Conservation (phyloP, 2,888 invertebrate genomes). For the Leucophora obtusa region DNA sequence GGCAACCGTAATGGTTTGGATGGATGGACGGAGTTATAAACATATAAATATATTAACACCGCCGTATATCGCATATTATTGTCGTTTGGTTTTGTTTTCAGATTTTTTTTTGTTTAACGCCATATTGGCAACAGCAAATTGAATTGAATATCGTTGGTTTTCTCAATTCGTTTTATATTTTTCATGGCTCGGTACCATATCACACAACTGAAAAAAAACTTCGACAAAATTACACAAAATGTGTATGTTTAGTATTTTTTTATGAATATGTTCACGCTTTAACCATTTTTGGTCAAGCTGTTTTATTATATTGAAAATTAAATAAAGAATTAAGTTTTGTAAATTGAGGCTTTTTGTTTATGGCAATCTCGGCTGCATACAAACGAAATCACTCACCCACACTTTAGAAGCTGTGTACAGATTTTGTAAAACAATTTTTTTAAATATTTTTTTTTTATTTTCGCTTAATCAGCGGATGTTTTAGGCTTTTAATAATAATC, state of each 20-base stretch:
- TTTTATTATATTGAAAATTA: constrained; percentile 12
- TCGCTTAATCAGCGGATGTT: constrained; percentile 39
- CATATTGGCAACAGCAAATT: constrained; percentile 57
- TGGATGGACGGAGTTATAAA: constrained; percentile 46
- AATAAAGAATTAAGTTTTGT: background rate
- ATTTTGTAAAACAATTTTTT: background rate
- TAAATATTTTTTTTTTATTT: background rate
- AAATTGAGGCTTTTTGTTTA: constrained; percentile 20
- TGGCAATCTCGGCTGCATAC: constrained; percentile 26
- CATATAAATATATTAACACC: constrained; percentile 59
- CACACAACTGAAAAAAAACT: constrained; percentile 21
- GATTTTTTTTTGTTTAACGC: constrained; percentile 49
- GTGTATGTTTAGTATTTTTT: constrained; percentile 28
- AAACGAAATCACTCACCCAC: constrained; percentile 21
- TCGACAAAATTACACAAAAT: background rate
- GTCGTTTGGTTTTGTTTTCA: constrained; percentile 43
- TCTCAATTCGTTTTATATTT: constrained; percentile 6
- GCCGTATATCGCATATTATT: constrained; percentile 39
- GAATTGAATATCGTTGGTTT: constrained; percentile 34
- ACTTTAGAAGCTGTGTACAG: background rate
- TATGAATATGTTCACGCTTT: constrained; percentile 42
- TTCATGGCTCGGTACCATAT: constrained; percentile 36
- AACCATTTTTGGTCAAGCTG: constrained; percentile 54
- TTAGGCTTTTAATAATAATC: constrained; percentile 11
- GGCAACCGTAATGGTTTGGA: constrained; percentile 42